These are phyloP conservation scores for Ephestia elutella DNA, from an alignment of 1,140 invertebrate genomes.

Conservation along the genomic window DNA sequence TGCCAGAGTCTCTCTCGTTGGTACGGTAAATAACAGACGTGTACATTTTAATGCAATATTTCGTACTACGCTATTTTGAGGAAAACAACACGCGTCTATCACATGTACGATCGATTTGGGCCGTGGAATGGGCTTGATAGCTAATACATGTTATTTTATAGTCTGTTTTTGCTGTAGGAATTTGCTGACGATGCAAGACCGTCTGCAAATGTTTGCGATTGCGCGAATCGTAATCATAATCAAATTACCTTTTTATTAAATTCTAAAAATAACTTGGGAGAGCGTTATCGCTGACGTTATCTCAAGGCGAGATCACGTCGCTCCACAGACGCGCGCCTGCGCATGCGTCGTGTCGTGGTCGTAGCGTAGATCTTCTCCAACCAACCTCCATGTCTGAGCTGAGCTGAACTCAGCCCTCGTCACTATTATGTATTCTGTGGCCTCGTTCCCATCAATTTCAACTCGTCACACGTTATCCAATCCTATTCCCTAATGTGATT, in stretches of 20 bases:
- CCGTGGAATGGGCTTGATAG: neutral
- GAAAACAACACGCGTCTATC: slow-evolving; percentile 1
- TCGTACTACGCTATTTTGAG: neutral
- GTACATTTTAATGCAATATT: neutral
- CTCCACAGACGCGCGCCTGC: slow-evolving; percentile 16
- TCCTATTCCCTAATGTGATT: too few relatives aligned
- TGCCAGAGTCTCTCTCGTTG: too few relatives aligned
- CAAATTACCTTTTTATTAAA: slow-evolving; percentile 64
- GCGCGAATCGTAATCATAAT: slow-evolving; percentile 34
- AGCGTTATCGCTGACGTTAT: slow-evolving; percentile 70
- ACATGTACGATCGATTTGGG: neutral
- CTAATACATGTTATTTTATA: neutral
- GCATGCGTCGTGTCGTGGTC: slow-evolving; percentile 23
- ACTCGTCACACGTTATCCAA: neutral
- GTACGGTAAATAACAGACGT: neutral
- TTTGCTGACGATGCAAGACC: neutral
- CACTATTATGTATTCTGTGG: too few relatives aligned
- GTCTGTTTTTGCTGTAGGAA: neutral
- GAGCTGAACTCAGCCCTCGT: slow-evolving; percentile 11
- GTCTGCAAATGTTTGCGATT: slow-evolving; percentile 20
- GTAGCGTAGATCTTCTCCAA: slow-evolving; percentile 14
- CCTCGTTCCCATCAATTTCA: neutral
- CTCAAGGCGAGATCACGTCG: slow-evolving; percentile 61
- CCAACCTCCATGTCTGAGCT: neutral
- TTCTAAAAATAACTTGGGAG: slow-evolving; percentile 62